Conservation (phyloP, 30 jellyfish, hydroid and myxozoan genomes). For the Mastigias papua region DNA sequence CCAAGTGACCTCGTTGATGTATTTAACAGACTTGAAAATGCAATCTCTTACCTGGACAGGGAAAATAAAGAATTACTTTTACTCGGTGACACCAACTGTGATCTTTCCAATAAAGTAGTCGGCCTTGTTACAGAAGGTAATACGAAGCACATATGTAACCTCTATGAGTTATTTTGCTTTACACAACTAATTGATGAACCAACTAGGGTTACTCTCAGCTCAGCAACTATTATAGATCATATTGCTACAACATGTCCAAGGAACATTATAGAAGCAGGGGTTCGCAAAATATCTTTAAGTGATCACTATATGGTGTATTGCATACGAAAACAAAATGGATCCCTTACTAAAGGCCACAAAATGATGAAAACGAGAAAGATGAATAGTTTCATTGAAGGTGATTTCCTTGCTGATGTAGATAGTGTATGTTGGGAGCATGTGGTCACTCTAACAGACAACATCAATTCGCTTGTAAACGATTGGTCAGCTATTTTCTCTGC, state of each 20-base stretch:
- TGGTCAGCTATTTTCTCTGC: slow-evolving; percentile 30
- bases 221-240: slow-evolving; percentile 37
- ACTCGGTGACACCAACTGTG: slow-evolving; percentile 48
- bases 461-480: slow-evolving; percentile 23
- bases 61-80: slow-evolving; percentile 34
- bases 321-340: slow-evolving; percentile 9
- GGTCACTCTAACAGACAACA: slow-evolving; percentile 44
- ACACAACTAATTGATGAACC: slow-evolving; percentile 28
- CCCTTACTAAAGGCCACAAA: slow-evolving; percentile 33
- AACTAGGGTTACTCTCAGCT: slow-evolving; percentile 26
- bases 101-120: not conserved
- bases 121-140: not conserved
- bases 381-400: slow-evolving; percentile 30
- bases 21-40: not conserved
- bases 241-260: slow-evolving; percentile 29
- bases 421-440: slow-evolving; percentile 63
- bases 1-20: slow-evolving; percentile 24
- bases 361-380: slow-evolving; percentile 46
- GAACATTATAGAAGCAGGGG: slow-evolving; percentile 41
- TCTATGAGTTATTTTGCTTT: slow-evolving; percentile 29
- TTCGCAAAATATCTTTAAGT: slow-evolving; percentile 8
- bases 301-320: slow-evolving; percentile 28
- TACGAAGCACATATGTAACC: slow-evolving; percentile 9
- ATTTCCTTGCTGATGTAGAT: slow-evolving; percentile 62
- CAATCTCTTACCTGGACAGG: not conserved